Evolutionary conservation across 2,113 vertebrate genomes (phyloP), one percentile per base, ranked within the genome.

Genomic region (Sebastes schlegelii): DNA sequence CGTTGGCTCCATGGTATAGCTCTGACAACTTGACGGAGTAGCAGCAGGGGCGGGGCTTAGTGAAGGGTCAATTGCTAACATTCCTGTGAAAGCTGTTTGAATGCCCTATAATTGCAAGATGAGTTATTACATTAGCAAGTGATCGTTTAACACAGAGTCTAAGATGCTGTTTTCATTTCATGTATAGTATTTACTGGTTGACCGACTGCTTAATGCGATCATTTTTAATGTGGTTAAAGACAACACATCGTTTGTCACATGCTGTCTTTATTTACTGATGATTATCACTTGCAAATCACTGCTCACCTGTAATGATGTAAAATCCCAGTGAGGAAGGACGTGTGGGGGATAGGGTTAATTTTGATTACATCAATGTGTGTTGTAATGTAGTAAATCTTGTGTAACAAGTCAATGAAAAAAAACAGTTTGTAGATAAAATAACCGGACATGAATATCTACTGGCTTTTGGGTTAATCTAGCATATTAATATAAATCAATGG

Each of bases 261-360:
- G 11, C 23, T 52, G 46, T 43, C 12, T 55, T 54, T 54, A 58
- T 26, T 65, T 12, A 52, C 17, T 40, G 46, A 51, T 73, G n/a
- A 78, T 51, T 40, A 73, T 17, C 11, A n/a, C 12, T 26, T 45
- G 61, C 45, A 72, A 43, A 66, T 43, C 54, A 66, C 21, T 54
- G 45, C 74, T 84, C 21, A 54, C 43, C 13, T 67, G 43, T 65
- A 67, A 58, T 51, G 34, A 23, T 34, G 14, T 34, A 60, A 12
- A 26, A 45, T 64, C 62, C n/a, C 8, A 43, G 8, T 43, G 8
- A 62, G 19, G 19, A 61, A 26, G 34, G 34, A 34, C 34, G 12
- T 13, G 4, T 5, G 7, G 7, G 60, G 14, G 26, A 14, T 26
- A 34, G 34, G 34, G 34, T 34, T 34, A 34, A 34, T 34, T 34